phyloP scores from a whole-genome alignment of 1,140 invertebrate species.

The Ooceraea biroi region DNA sequence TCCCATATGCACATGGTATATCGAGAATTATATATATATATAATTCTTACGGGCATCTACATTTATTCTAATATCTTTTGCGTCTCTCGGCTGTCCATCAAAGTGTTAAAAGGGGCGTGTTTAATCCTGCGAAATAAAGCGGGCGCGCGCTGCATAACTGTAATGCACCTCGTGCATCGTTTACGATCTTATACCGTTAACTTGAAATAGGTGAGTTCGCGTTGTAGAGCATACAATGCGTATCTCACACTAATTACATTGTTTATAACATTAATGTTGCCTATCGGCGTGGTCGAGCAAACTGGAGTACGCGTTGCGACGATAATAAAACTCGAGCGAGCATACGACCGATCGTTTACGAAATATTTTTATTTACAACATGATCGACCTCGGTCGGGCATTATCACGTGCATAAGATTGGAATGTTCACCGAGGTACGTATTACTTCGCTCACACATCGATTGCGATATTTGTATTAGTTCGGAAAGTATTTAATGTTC shows the following conservation, averaged over 20 bases:
- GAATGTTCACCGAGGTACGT: background rate
- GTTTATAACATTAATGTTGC: constrained; percentile 17
- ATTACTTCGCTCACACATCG: background rate
- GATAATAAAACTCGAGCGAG: background rate
- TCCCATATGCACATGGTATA: no score
- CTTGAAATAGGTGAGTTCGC: constrained; percentile 54
- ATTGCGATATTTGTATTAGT: background rate
- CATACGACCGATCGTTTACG: background rate
- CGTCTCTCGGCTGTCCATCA: constrained; percentile 3
- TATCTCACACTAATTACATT: constrained; percentile 36
- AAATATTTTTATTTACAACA: background rate
- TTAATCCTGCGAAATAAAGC: constrained; percentile 41
- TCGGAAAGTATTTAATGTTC: constrained; percentile 1
- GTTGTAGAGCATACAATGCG: background rate
- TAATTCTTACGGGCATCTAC: background rate
- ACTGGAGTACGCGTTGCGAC: constrained; percentile 17
- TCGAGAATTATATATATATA: background rate
- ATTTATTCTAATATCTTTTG: constrained; percentile 23
- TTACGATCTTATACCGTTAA: constrained; percentile 57
- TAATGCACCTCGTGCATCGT: constrained; percentile 54
- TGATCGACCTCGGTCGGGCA: no score
- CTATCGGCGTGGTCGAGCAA: background rate
- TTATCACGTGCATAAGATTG: background rate
- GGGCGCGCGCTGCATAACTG: constrained; percentile 52
- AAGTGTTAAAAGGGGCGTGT: constrained; percentile 45